phyloP scores from a whole-genome alignment of 30 jellyfish, hydroid and myxozoan genomes.

The Hydractinia symbiolongicarpus region DNA sequence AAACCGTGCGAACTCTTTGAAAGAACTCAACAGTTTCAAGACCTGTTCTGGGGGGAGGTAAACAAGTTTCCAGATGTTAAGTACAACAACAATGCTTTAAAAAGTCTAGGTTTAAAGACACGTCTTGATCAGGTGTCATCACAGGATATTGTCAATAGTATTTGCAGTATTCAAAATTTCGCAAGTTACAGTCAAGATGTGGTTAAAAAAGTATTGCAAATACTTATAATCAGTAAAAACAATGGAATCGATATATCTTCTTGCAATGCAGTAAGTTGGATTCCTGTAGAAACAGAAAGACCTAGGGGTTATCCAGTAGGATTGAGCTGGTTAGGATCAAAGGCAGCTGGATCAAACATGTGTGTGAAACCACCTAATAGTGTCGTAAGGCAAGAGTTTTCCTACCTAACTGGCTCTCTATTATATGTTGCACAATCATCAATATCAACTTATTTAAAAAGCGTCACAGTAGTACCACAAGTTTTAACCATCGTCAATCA shows the following conservation, averaged over 20 bases:
- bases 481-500: background rate
- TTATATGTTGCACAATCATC: background rate
- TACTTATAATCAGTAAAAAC: background rate
- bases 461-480: background rate
- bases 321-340: background rate
- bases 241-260: background rate
- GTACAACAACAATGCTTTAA: constrained; percentile 20
- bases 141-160: background rate
- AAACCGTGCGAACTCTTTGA: constrained; percentile 42
- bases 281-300: background rate
- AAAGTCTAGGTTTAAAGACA: constrained; percentile 37
- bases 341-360: background rate
- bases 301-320: background rate
- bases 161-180: background rate
- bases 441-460: too few species aligned
- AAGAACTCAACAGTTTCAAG: background rate
- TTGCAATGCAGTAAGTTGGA: background rate
- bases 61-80: constrained; percentile 42
- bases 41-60: constrained; percentile 26
- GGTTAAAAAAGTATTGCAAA: background rate
- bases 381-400: background rate
- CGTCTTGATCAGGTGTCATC: background rate
- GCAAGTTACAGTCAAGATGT: background rate
- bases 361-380: background rate
- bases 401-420: background rate